Evolutionary conservation across 2,797 vertebrate species (phyloP), one percentile per base, ranked within the genome.

Genomic region (Gambusia yucatana): DNA sequence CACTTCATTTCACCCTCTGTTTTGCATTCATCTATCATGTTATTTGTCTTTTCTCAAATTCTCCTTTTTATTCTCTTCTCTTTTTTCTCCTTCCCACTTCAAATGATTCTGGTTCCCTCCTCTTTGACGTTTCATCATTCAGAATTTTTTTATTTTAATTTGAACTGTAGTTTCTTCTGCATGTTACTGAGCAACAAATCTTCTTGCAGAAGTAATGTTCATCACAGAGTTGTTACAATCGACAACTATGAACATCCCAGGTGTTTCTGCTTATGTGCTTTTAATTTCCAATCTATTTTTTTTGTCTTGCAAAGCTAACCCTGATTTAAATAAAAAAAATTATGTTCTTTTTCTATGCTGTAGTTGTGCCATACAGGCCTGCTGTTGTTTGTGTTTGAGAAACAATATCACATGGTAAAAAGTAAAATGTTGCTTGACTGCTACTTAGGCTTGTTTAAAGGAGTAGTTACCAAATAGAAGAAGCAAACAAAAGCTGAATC

Each of bases 371-470:
- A 52, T 52, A 22, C 17, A 73, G 59, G 28, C 92, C 91, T 86
- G 91, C 92, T 93, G 92, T 92, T 94, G 86, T 93, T 94, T 94
- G 89, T 89, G 87, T 89, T 94, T 89, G 89, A 87, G 77, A 91
- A 92, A 92, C 89, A 90, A 76, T 80, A 78, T 82, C 79, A 75
- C 75, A 78, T 39, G 36, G 78, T 79, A 72, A 65, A 87, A 89
- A 88, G 88, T 87, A 87, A 89, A 88, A 83, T 78, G 47, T 74
- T 92, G 93, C 90, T 93, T 91, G 91, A 87, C 70, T 87, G 82
- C 88, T 84, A 79, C 91, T 91, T 86, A 80, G 77, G 82, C 78
- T 83, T 91, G 91, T 91, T 92, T 91, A 88, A 86, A 90, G 79
- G 76, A 84, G 72, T 77, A 77, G 79, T 82, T 78, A 73, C 80